Evolutionary conservation across 1,140 invertebrate species (phyloP), one percentile per base, ranked within the genome.

Genomic region (Drosophila navojoa): DNA sequence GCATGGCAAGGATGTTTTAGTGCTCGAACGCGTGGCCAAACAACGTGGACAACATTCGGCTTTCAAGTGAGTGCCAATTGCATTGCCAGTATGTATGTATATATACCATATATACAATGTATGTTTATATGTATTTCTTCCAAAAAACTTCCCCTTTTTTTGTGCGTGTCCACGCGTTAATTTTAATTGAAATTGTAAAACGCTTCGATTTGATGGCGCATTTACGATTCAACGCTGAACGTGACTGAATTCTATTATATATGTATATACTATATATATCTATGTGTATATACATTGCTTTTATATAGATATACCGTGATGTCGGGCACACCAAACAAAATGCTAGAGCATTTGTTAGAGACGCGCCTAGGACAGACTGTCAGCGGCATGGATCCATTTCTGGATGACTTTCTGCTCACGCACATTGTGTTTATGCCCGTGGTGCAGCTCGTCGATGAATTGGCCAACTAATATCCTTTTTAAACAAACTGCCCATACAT

Each of bases 331-430:
- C 95, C 97, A 22, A 95, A 96, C 85, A 98, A 98, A 92, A 97
- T 97, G 95, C 92, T 98, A 69, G 97, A 98, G 92, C 96, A 97
- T 92, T 93, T 98, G 16, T 92, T 98, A 59, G 97, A 98, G 91
- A 97, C 96, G 19, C 93, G 96, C 74, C 93, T 97, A 68, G 95
- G 96, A 72, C 94, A 94, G 62, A 84, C 93, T 55, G 92, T 93
- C 15, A 92, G 93, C 52, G 92, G 92, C 45, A 92, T 92, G 62
- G 93, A 93, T 76, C 94, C 94, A 57, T 96, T 97, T 85, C 93
- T 97, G 44, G 96, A 97, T 90, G 97, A 98, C 92, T 97, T 98
- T 91, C 93, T 98, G 45, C 92, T 98, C 13, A 98, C 97, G n/a
- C 96, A 98, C 91, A 95, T 97, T 58, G 95, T 97, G 53, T 98